These are phyloP conservation scores for Phortica variegata DNA, from an alignment of 1,140 invertebrate genomes.

Conservation along the genomic window DNA sequence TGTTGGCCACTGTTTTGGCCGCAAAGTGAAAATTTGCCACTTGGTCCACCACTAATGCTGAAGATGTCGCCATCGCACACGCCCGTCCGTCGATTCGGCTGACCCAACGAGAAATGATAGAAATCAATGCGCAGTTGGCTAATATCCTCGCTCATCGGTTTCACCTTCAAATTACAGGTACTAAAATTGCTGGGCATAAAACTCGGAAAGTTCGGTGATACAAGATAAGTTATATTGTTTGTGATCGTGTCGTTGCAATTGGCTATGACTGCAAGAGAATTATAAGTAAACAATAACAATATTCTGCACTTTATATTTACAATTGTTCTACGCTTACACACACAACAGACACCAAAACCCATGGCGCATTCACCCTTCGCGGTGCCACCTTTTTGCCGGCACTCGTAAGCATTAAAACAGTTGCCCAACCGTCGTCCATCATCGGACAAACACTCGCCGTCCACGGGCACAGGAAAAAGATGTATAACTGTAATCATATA, in stretches of 20 bases:
- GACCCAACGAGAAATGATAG: slow-evolving; percentile 76
- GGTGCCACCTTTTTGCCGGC: slow-evolving; percentile 71
- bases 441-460: slow-evolving; percentile 71
- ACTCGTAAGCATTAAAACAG: slow-evolving; percentile 82
- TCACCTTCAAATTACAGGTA: slow-evolving; percentile 67
- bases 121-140: slow-evolving; percentile 78
- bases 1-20: slow-evolving; percentile 83
- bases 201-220: slow-evolving; percentile 78
- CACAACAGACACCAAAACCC: slow-evolving; percentile 85
- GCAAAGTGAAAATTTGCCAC: slow-evolving; percentile 67
- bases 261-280: slow-evolving; percentile 64
- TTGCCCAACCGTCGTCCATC: slow-evolving; percentile 70
- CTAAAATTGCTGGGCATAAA: slow-evolving; percentile 66
- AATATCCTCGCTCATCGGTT: slow-evolving; percentile 71
- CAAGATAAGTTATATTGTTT: slow-evolving; percentile 83
- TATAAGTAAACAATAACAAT: slow-evolving; percentile 32
- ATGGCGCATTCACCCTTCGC: slow-evolving; percentile 77
- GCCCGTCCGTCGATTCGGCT: slow-evolving; percentile 76
- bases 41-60: slow-evolving; percentile 62
- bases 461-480: slow-evolving; percentile 76
- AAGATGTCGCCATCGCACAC: slow-evolving; percentile 75
- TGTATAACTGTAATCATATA: slow-evolving; percentile 34
- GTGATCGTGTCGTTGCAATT: slow-evolving; percentile 73
- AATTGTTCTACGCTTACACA: slow-evolving; percentile 74
- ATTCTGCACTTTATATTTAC: slow-evolving; percentile 12